Percentiles rank a stretch among this genome's conserved stretches.
Evolutionary conservation across 2,888 invertebrate genomes (phyloP).

Genomic region (Abrostola tripartita): DNA sequence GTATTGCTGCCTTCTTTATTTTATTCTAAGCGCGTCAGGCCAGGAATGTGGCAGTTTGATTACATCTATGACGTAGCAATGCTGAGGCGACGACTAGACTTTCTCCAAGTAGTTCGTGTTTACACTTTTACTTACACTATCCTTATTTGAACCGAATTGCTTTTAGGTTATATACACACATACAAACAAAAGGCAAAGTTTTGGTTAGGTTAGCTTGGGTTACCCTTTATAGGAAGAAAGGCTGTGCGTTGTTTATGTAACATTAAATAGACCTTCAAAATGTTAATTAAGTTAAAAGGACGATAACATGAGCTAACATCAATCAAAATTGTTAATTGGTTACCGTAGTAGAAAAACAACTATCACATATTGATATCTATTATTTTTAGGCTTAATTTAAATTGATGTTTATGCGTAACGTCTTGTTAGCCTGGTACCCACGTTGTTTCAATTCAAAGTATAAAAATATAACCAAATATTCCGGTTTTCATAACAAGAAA

Average conservation of each 20-base stretch:
- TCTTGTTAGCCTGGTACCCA: no score
- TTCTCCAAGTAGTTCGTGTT: constrained; percentile 36
- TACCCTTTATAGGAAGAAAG: neutral
- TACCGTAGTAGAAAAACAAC: no score
- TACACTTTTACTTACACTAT: constrained; percentile 36
- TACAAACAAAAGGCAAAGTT: neutral
- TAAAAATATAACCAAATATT: no score
- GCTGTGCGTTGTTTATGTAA: no score
- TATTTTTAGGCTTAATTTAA: no score
- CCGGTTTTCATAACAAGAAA: no score
- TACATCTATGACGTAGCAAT: constrained; percentile 33
- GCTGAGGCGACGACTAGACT: constrained; percentile 28
- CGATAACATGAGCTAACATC: no score
- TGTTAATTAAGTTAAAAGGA: no score
- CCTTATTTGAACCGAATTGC: constrained; percentile 5
- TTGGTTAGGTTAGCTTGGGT: neutral
- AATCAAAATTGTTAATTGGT: no score
- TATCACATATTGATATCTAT: no score
- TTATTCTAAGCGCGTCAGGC: constrained; percentile 28
- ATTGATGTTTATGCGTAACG: no score
- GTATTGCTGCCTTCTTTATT: neutral
- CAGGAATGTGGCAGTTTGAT: constrained; percentile 35
- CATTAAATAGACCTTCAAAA: constrained; percentile 11
- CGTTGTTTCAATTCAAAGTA: no score
- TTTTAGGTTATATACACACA: constrained; percentile 3